Base-by-base conservation (phyloP, 2,113 vertebrate genomes). In the Sciurus niger region DNA sequence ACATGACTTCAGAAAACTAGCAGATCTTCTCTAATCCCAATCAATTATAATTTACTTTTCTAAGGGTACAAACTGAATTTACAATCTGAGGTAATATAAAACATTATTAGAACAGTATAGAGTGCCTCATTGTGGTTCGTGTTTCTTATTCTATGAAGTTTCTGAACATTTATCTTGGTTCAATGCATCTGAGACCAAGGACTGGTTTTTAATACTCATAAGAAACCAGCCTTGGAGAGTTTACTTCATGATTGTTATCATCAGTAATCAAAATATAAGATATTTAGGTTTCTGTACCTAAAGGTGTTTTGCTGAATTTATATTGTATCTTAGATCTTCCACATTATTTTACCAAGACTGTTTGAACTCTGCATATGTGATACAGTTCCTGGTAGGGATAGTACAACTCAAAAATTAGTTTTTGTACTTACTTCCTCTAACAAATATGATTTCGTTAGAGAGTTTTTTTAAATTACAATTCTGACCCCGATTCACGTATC, bases 211-310 rank as follows among this genome's bases (percentile, higher is more conserved):
- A 90, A 88, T 96, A 68, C n/a, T 86, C 70, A 46, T 37, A 55
- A 93, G 89, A 93, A 96, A 87, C 58, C 37, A 95, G 30, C 79
- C 92, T 91, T 89, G 89, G 93, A 72, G 60, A 67, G 18, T 87
- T 65, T 11, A 90, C n/a, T 51, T 78, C 24, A 17, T 60, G 40
- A 4, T 83, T 68, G 6, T 96, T 51, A 72, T 84, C 24, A n/a
- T 90, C 20, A 72, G 30, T 84, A 60, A 76, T 90, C 43, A 90
- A 94, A 97, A 91, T 12, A 40, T 82, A 60, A 78, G 51, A 22
- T 94, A 93, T 83, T 95, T 91, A 92, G 79, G 80, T 60, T 84
- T 93, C 51, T 95, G 43, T 76, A 95, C 68, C 84, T 91, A 83
- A 92, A 92, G 85, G 22, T 84, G 40, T 92, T 94, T 88, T 89